These are phyloP conservation scores for Tinamus guttatus DNA, from an alignment of 2,113 vertebrate genomes.

Conservation along the genomic window DNA sequence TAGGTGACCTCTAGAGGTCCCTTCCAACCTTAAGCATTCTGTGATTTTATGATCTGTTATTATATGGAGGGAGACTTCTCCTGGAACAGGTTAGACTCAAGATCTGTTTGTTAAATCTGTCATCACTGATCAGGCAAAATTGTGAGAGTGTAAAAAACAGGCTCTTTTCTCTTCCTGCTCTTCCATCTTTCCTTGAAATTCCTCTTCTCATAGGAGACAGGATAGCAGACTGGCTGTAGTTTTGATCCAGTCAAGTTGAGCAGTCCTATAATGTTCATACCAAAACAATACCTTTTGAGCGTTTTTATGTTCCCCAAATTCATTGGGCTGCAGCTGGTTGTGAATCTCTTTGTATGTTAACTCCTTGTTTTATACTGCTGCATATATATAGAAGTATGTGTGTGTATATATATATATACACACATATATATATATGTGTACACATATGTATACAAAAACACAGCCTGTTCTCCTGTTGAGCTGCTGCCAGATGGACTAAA, in stretches of 20 bases:
- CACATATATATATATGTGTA: too few species aligned
- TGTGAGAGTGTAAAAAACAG: background rate
- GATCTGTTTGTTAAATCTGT: background rate
- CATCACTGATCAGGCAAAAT: background rate
- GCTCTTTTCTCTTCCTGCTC: background rate
- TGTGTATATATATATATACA: too few species aligned
- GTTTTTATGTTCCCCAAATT: background rate
- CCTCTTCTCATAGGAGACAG: background rate
- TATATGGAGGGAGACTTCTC: background rate
- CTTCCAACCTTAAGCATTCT: too few species aligned
- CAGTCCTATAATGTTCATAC: background rate
- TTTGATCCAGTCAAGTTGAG: background rate
- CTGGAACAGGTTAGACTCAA: background rate
- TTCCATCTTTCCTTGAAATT: background rate
- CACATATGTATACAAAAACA: background rate
- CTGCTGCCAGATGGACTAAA: background rate
- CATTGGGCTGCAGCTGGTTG: background rate
- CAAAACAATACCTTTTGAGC: background rate
- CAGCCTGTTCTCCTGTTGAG: background rate
- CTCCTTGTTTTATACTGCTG: background rate
- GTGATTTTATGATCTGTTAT: background rate
- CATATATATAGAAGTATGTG: too few species aligned
- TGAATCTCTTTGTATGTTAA: rapidly evolving
- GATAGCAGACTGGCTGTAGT: background rate
- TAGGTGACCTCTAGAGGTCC: too few species aligned